Conservation (phyloP, 2,113 vertebrate species). For the Tursiops truncatus region DNA sequence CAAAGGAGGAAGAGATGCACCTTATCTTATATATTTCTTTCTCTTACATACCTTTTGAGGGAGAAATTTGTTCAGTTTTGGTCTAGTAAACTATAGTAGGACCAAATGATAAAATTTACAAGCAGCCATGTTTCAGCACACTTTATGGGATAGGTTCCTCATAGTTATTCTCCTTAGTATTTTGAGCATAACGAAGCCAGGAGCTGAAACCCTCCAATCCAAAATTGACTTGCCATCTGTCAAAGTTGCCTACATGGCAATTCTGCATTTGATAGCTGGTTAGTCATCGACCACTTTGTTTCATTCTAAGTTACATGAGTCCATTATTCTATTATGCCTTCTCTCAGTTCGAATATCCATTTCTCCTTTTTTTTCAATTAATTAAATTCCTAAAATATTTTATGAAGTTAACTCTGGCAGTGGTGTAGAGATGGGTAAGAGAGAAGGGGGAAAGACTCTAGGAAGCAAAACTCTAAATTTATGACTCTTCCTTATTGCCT, state of each 20-base stretch:
- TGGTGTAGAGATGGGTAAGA: background rate
- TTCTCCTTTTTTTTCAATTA: background rate
- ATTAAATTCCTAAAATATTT: background rate
- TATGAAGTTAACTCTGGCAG: background rate
- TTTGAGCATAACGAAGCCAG: background rate
- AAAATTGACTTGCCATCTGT: background rate
- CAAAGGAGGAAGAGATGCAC: background rate
- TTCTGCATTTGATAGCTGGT: background rate
- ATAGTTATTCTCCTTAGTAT: background rate
- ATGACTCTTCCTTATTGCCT: background rate
- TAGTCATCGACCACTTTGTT: background rate
- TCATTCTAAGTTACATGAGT: background rate
- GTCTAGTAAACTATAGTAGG: background rate
- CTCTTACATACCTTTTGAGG: background rate
- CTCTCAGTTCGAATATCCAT: background rate
- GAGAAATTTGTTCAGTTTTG: background rate
- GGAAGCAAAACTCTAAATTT: slow-evolving; percentile 1
- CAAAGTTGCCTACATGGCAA: background rate
- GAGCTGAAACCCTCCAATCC: background rate
- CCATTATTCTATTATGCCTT: background rate
- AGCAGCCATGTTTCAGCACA: background rate
- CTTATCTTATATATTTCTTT: background rate
- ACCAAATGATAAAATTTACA: background rate
- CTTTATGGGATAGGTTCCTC: background rate
- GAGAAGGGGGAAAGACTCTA: background rate